phyloP scores from a whole-genome alignment of 2,113 vertebrate species.

The Cebidichthys violaceus region DNA sequence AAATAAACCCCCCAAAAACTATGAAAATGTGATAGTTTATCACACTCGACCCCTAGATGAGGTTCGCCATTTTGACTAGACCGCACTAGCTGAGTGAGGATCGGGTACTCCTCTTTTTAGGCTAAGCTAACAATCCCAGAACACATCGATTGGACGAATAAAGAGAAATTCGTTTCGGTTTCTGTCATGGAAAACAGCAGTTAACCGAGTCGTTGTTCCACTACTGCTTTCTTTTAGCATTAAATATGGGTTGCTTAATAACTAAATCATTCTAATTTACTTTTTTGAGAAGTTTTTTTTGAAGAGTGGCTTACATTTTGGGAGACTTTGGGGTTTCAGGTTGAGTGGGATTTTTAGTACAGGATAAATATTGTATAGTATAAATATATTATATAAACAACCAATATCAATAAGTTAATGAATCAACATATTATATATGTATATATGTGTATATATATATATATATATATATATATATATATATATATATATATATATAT shows the following conservation, averaged over 20 bases:
- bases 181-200: background rate
- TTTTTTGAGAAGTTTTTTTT: background rate
- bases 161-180: rapidly evolving
- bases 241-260: background rate
- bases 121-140: slow-evolving; percentile 47
- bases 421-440: background rate
- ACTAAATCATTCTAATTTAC: background rate
- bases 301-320: background rate
- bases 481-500: too few relatives aligned
- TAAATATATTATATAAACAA: background rate
- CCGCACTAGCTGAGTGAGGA: slow-evolving; percentile 40
- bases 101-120: rapidly evolving
- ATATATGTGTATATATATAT: too few relatives aligned
- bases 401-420: background rate
- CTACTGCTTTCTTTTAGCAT: background rate
- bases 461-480: too few relatives aligned
- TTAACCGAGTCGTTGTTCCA: background rate
- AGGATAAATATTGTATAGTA: background rate
- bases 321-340: background rate
- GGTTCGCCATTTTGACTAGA: slow-evolving; percentile 77
- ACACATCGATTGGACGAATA: slow-evolving; percentile 50
- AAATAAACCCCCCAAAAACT: background rate
- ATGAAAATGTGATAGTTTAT: background rate
- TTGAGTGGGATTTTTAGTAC: background rate
- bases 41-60: slow-evolving; percentile 65